phyloP scores from a whole-genome alignment of 2,113 vertebrate genomes.

The Ovis canadensis region DNA sequence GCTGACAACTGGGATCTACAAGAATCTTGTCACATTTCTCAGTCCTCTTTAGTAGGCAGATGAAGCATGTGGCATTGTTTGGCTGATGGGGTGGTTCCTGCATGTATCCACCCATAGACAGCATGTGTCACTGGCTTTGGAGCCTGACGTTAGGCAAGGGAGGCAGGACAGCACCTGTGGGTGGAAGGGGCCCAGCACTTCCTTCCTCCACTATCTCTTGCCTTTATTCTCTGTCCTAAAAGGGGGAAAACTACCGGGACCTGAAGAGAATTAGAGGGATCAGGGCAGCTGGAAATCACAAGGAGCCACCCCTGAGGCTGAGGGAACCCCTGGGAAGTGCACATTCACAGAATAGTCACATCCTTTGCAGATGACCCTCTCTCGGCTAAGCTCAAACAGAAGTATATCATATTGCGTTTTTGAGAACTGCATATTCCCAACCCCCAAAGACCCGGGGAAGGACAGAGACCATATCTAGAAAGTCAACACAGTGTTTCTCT shows the following conservation, averaged over 20 bases:
- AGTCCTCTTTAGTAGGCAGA: background rate
- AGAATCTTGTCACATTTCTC: background rate
- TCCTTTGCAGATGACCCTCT: background rate
- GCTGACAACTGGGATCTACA: background rate
- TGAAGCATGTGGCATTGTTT: background rate
- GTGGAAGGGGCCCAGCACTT: background rate
- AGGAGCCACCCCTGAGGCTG: background rate
- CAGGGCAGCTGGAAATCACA: background rate
- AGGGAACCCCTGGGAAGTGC: background rate
- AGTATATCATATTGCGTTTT: background rate
- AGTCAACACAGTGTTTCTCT: background rate
- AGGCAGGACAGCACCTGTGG: background rate
- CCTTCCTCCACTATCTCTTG: background rate
- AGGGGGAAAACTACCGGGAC: background rate
- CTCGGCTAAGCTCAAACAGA: background rate
- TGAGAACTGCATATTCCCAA: background rate
- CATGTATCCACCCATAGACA: background rate
- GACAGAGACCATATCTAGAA: background rate
- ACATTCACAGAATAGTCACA: background rate
- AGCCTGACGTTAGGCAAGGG: background rate
- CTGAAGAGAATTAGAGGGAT: background rate
- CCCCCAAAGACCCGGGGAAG: background rate
- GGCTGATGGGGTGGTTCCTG: background rate
- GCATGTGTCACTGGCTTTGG: background rate
- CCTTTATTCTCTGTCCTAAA: background rate